These are phyloP conservation scores for Nannospalax galili DNA, from an alignment of 2,113 vertebrate genomes.

Conservation along the genomic window DNA sequence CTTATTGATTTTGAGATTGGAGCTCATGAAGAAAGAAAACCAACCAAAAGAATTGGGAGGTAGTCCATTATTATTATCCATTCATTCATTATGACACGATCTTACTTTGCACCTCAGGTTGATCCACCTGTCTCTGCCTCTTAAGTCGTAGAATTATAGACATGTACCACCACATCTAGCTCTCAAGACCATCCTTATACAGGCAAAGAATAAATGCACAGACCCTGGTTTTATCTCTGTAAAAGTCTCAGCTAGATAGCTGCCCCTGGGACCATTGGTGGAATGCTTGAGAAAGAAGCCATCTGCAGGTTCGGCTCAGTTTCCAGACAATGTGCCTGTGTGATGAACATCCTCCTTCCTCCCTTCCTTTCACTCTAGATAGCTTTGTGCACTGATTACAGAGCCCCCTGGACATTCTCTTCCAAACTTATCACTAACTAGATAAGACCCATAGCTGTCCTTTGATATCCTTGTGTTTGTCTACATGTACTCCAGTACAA, in stretches of 20 bases:
- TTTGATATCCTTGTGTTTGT: background rate
- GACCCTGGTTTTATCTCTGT: background rate
- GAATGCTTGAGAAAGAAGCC: background rate
- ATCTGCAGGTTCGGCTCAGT: accelerated
- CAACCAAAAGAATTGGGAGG: background rate
- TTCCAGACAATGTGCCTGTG: accelerated
- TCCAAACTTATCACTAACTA: background rate
- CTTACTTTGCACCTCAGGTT: background rate
- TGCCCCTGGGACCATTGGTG: background rate
- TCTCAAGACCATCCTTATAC: background rate
- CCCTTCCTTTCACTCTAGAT: background rate
- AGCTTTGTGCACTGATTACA: background rate
- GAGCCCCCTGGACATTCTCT: background rate
- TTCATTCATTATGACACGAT: background rate
- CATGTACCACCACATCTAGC: background rate
- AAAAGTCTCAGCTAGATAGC: background rate
- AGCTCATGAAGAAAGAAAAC: background rate
- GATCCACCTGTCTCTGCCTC: background rate
- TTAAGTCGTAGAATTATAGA: background rate
- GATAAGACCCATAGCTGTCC: background rate
- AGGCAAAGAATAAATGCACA: background rate
- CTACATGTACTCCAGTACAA: background rate
- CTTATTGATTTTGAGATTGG: background rate
- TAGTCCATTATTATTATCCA: background rate
- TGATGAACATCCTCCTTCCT: background rate